Conservation (phyloP, 1,140 invertebrate genomes). For the Drosophila parabipectinata region DNA sequence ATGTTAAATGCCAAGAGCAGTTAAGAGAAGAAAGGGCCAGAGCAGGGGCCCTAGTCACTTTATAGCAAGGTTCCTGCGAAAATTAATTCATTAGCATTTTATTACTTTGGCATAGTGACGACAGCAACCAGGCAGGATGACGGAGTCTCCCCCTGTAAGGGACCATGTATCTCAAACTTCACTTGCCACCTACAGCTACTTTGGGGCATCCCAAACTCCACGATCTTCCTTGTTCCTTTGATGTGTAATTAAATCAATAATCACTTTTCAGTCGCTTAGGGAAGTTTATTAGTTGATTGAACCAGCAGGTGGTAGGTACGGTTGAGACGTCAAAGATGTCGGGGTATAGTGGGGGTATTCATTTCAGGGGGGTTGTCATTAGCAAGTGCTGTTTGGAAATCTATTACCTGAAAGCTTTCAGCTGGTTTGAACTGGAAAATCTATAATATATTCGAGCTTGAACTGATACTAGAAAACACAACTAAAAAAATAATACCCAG, state of each 20-base stretch:
- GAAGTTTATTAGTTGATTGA: conserved; percentile 51
- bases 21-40: neutral
- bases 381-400: conserved; percentile 4
- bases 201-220: neutral
- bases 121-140: conserved; percentile 14
- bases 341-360: neutral
- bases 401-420: neutral
- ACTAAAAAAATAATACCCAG: neutral
- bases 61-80: conserved; percentile 67
- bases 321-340: conserved; percentile 12
- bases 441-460: no score
- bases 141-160: conserved; percentile 4
- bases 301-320: conserved; percentile 36
- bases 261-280: conserved; percentile 54
- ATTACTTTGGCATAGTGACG: conserved; percentile 57
- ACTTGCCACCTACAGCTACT: conserved; percentile 5
- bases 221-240: conserved; percentile 53
- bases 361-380: neutral
- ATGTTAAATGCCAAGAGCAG: conserved; percentile 32
- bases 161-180: conserved; percentile 3
- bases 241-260: conserved; percentile 83
- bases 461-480: no score
- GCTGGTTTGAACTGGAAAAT: neutral
- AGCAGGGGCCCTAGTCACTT: conserved; percentile 16
- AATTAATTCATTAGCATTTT: conserved; percentile 82